A percentile compares a stretch with the other conserved stretches of the same genome.
phyloP scores from a whole-genome alignment of 2,113 vertebrate genomes.

The Andinoacara biseriatus region DNA sequence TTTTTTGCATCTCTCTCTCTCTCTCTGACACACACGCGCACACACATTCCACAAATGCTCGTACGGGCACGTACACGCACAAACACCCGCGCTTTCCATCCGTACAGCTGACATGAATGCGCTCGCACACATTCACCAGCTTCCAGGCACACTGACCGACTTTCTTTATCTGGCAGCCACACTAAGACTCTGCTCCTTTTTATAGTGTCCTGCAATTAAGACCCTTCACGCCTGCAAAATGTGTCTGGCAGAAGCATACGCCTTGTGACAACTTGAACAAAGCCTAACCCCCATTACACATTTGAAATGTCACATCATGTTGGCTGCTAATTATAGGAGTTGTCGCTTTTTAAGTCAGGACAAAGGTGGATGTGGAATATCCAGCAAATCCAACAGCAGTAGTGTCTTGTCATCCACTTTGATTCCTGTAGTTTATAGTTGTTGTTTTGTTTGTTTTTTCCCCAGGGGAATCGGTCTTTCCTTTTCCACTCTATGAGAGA shows the following conservation, averaged over 20 bases:
- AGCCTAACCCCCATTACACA: conserved; percentile 28
- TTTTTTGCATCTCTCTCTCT: not conserved
- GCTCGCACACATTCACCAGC: conserved; percentile 12
- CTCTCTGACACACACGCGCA: conserved; percentile 13
- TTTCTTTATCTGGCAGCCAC: conserved; percentile 52
- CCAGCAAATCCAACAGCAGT: not conserved
- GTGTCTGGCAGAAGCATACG: not conserved
- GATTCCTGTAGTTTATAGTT: conserved; percentile 11
- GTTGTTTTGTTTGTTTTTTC: conserved; percentile 21
- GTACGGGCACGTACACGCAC: conserved; percentile 18
- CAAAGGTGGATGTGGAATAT: conserved; percentile 24
- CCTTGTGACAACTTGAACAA: conserved; percentile 39
- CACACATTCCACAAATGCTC: conserved; percentile 56
- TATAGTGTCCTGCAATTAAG: conserved; percentile 31
- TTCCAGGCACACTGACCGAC: conserved; percentile 70
- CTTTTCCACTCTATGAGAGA: conserved; percentile 1
- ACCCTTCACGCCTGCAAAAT: conserved; percentile 25
- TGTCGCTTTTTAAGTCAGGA: conserved; percentile 1
- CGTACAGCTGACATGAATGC: conserved; percentile 10
- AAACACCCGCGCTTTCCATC: not conserved
- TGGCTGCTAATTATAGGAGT: conserved; percentile 31
- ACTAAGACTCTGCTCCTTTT: conserved; percentile 14
- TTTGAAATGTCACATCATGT: conserved; percentile 28
- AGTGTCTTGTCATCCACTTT: conserved; percentile 15
- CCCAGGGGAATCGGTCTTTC: not conserved